Evolutionary conservation across 2,888 invertebrate genomes (phyloP).

Genomic region (Volucella bombylans): DNA sequence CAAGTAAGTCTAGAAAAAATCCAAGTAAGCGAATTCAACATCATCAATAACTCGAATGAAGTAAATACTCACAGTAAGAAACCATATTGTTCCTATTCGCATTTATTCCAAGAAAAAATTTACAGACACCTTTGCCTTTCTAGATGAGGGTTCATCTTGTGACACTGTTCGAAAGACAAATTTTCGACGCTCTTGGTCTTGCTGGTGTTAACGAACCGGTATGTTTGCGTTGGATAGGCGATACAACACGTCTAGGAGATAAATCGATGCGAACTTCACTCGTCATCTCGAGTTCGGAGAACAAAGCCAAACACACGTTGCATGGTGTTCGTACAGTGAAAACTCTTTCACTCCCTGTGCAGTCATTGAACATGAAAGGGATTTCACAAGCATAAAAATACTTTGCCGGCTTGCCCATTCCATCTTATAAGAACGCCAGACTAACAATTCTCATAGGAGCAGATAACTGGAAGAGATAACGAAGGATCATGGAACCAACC

Average conservation of each 20-base stretch:
- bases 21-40: slow-evolving; percentile 3
- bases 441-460: slow-evolving; percentile 49
- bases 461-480: slow-evolving; percentile 44
- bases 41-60: neutral
- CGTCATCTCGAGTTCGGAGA: neutral
- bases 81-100: slow-evolving; percentile 17
- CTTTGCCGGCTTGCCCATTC: no score
- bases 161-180: slow-evolving; percentile 18
- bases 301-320: slow-evolving; percentile 7
- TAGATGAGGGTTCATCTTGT: slow-evolving; percentile 38
- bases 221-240: slow-evolving; percentile 43
- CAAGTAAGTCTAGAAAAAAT: neutral
- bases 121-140: slow-evolving; percentile 21
- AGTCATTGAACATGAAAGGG: slow-evolving; percentile 19
- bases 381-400: no score
- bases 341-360: slow-evolving; percentile 34
- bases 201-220: slow-evolving; percentile 8
- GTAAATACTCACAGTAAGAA: slow-evolving; percentile 29
- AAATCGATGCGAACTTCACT: neutral
- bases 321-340: slow-evolving; percentile 27
- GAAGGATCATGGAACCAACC: slow-evolving; percentile 57
- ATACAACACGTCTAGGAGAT: slow-evolving; percentile 29
- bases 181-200: slow-evolving; percentile 25
- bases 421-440: neutral
- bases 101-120: slow-evolving; percentile 13